These are phyloP conservation scores for Drosophila nigricruria DNA, from an alignment of 2,888 invertebrate species.

Conservation along the genomic window DNA sequence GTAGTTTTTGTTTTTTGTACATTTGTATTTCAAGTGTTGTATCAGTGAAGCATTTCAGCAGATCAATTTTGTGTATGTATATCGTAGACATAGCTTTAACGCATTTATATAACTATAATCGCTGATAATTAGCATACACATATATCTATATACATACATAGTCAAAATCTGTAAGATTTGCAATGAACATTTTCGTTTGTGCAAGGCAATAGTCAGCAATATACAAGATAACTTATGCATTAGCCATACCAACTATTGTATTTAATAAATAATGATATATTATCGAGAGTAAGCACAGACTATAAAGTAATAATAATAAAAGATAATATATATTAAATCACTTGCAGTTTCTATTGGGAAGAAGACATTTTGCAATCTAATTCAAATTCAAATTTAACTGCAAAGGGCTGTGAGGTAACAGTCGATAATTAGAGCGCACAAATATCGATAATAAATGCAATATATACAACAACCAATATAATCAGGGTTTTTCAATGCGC, in stretches of 20 bases:
- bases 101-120: constrained; percentile 23
- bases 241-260: constrained; percentile 51
- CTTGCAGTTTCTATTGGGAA: neutral
- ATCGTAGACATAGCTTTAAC: constrained; percentile 50
- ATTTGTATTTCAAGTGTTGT: constrained; percentile 53
- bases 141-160: constrained; percentile 47
- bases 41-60: constrained; percentile 72
- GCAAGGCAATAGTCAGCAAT: constrained; percentile 69
- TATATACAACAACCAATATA: neutral
- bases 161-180: constrained; percentile 77
- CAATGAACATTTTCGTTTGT: constrained; percentile 48
- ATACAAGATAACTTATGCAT: constrained; percentile 41
- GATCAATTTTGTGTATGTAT: constrained; percentile 30
- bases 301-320: constrained; percentile 54
- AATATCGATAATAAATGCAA: neutral
- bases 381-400: neutral
- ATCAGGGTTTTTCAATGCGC: too few relatives aligned
- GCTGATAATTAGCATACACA: constrained; percentile 23
- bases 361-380: too few relatives aligned
- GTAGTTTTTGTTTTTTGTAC: constrained; percentile 35
- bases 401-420: neutral
- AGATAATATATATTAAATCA: constrained; percentile 36
- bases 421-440: neutral
- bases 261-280: constrained; percentile 34
- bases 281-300: constrained; percentile 34